Percentiles rank a stretch among this genome's conserved stretches.
These are phyloP conservation scores for Conchocele bisecta DNA, from an alignment of 2,888 invertebrate genomes.

Conservation along the genomic window DNA sequence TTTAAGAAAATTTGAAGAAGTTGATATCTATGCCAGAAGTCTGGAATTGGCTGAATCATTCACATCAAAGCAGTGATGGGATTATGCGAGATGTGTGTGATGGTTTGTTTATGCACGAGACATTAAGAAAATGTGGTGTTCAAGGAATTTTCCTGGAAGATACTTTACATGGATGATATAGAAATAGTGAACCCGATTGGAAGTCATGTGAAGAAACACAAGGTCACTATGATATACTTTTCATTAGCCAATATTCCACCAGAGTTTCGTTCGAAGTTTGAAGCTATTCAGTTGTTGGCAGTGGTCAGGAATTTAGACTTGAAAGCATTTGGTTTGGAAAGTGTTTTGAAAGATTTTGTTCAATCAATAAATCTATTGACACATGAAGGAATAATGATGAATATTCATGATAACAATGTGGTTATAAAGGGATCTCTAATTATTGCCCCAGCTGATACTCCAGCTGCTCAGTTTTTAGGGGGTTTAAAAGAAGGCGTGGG, in stretches of 20 bases:
- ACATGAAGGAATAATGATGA: background rate
- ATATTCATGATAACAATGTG: background rate
- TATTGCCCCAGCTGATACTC: slow-evolving; percentile 12
- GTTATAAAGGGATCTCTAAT: background rate
- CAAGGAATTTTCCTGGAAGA: background rate
- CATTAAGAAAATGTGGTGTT: background rate
- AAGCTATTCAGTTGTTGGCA: slow-evolving; percentile 4
- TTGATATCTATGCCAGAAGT: too few relatives aligned
- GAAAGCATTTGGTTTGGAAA: background rate
- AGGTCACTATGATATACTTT: slow-evolving; percentile 8
- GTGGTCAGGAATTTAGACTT: background rate
- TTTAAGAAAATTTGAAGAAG: slow-evolving; percentile 10
- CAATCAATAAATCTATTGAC: slow-evolving; percentile 2
- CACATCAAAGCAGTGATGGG: slow-evolving; percentile 14
- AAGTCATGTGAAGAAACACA: too few relatives aligned
- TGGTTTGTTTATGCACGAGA: background rate
- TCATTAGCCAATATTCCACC: too few relatives aligned
- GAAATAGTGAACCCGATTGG: too few relatives aligned
- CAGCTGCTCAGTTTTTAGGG: too few relatives aligned
- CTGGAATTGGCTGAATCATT: too few relatives aligned
- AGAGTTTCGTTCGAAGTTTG: too few relatives aligned
- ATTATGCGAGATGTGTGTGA: slow-evolving; percentile 15
- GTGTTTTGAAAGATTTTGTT: slow-evolving; percentile 8
- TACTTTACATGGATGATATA: too few relatives aligned
- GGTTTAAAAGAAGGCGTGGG: slow-evolving; percentile 5